Conservation (phyloP, 2,888 invertebrate species). For the Cyclophora punctaria region DNA sequence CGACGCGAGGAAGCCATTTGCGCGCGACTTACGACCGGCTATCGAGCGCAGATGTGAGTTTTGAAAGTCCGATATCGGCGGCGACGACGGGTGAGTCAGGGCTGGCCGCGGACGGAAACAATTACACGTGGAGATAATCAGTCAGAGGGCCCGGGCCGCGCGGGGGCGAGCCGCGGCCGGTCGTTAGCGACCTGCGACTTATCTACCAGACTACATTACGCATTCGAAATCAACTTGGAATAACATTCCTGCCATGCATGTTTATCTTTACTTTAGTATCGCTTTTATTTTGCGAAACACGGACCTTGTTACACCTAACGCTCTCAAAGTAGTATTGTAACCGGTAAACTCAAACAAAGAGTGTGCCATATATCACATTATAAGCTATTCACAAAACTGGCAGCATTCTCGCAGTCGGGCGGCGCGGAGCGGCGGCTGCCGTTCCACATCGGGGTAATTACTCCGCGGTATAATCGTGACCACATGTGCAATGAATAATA, state of each 20-base stretch:
- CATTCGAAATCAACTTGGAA: too few relatives aligned
- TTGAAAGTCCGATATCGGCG: conserved; percentile 21
- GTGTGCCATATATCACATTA: not conserved
- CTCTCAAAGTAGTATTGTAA: too few relatives aligned
- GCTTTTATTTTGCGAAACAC: too few relatives aligned
- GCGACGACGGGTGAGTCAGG: conserved; percentile 21
- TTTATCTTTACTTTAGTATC: too few relatives aligned
- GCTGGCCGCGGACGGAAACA: conserved; percentile 39
- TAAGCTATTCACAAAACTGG: conserved; percentile 5
- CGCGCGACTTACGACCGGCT: conserved; percentile 32
- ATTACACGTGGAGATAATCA: conserved; percentile 54
- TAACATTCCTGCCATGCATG: too few relatives aligned
- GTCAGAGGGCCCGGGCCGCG: conserved; percentile 26
- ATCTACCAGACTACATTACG: too few relatives aligned
- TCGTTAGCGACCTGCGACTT: conserved; percentile 3
- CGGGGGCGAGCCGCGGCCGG: conserved; percentile 20
- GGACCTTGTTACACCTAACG: too few relatives aligned
- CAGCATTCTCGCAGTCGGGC: conserved; percentile 1
- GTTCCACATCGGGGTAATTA: conserved; percentile 25
- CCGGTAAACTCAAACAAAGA: too few relatives aligned
- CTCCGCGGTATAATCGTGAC: conserved; percentile 24
- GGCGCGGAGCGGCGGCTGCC: conserved; percentile 7
- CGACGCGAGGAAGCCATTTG: conserved; percentile 17
- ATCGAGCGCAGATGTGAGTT: conserved; percentile 46
- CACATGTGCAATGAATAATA: conserved; percentile 32